Evolutionary conservation across 2,797 vertebrate genomes (phyloP).

Genomic region (Falco novaeseelandiae): DNA sequence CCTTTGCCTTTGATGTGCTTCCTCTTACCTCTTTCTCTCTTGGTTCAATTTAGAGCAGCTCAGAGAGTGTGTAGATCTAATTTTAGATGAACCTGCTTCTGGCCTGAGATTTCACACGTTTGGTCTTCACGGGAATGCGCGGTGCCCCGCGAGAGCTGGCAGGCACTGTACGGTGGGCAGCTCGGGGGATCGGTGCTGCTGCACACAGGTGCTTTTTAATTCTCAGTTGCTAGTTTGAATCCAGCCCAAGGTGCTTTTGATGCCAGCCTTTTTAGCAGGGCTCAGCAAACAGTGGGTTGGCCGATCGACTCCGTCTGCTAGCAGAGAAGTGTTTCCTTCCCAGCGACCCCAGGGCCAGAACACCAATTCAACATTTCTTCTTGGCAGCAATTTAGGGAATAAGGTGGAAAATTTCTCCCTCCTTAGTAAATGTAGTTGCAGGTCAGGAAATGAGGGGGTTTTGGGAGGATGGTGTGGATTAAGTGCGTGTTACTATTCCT

Average conservation of each 20-base stretch:
- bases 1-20: background rate
- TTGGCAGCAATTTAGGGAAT: background rate
- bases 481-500: background rate
- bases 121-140: background rate
- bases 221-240: background rate
- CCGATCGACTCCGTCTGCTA: rapidly evolving
- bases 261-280: background rate
- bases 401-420: background rate
- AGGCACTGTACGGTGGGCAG: rapidly evolving
- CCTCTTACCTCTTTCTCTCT: background rate
- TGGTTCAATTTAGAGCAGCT: background rate
- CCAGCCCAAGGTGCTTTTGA: background rate
- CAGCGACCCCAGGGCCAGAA: background rate
- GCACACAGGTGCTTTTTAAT: background rate
- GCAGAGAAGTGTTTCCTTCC: background rate
- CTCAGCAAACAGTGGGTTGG: background rate
- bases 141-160: background rate
- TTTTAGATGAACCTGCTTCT: background rate
- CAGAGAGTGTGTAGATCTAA: constrained; percentile 4
- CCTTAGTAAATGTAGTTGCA: background rate
- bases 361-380: background rate
- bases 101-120: background rate
- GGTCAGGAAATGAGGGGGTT: background rate
- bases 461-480: background rate
- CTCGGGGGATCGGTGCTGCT: background rate